phyloP scores from a whole-genome alignment of 2,797 vertebrate species.

The Sebastes vulpes region DNA sequence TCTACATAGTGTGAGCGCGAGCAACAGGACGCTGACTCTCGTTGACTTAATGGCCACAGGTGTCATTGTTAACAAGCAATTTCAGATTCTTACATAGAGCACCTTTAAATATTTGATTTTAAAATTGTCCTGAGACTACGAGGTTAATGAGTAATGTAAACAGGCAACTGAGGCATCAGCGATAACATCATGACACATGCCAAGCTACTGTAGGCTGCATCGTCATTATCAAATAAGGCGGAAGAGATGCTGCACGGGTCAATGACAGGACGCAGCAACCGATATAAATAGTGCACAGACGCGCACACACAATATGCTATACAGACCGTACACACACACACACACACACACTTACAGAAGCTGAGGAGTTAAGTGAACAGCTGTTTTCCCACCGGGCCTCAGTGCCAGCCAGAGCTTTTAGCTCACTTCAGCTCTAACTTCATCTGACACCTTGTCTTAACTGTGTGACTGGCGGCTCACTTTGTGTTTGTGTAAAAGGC shows the following conservation, averaged over 20 bases:
- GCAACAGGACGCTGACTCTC: no score
- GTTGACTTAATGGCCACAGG: no score
- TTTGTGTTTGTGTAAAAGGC: slow-evolving; percentile 59
- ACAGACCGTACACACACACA: neutral
- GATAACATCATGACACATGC: slow-evolving; percentile 31
- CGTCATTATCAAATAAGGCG: slow-evolving; percentile 62
- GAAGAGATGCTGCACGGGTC: slow-evolving; percentile 58
- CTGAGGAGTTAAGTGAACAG: slow-evolving; percentile 48
- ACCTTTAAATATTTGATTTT: slow-evolving; percentile 7
- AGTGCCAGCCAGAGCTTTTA: slow-evolving; percentile 61
- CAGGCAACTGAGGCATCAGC: slow-evolving; percentile 27
- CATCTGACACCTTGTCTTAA: slow-evolving; percentile 73
- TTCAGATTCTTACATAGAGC: neutral
- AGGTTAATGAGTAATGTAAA: slow-evolving; percentile 40
- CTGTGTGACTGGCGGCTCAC: slow-evolving; percentile 59
- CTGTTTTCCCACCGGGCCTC: slow-evolving; percentile 69
- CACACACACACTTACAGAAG: slow-evolving; percentile 20
- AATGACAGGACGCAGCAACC: slow-evolving; percentile 42
- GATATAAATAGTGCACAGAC: slow-evolving; percentile 37
- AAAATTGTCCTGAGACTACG: neutral
- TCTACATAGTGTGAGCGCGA: no score
- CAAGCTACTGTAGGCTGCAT: slow-evolving; percentile 33
- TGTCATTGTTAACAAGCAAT: neutral
- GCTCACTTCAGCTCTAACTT: slow-evolving; percentile 71
- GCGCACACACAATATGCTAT: slow-evolving; percentile 2